Percentiles rank a stretch among this genome's conserved stretches.
These are phyloP conservation scores for Philypnodon macrostomus DNA, from an alignment of 2,797 vertebrate genomes.

Conservation along the genomic window DNA sequence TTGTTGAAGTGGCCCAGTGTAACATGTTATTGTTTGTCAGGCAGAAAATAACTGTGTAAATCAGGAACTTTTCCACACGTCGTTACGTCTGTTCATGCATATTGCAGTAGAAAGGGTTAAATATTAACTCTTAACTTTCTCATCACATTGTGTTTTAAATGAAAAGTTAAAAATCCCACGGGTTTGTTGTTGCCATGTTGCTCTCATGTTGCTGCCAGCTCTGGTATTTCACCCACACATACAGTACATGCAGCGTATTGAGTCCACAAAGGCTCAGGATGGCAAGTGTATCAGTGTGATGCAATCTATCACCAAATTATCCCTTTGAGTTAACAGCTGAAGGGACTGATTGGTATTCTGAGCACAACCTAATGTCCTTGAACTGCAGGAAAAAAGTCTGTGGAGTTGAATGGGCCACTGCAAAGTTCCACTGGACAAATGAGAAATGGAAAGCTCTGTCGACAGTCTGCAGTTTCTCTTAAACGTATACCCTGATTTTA, in stretches of 20 bases:
- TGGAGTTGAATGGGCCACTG: slow-evolving; percentile 58
- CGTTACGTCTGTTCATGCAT: slow-evolving; percentile 64
- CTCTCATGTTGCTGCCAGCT: slow-evolving; percentile 50
- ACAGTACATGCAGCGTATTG: slow-evolving; percentile 34
- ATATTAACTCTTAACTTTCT: slow-evolving; percentile 75
- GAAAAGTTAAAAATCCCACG: slow-evolving; percentile 54
- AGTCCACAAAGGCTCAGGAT: slow-evolving; percentile 27
- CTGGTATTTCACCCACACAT: slow-evolving; percentile 58
- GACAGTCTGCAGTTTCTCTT: slow-evolving; percentile 3
- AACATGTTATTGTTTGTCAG: slow-evolving; percentile 36
- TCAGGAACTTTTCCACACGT: slow-evolving; percentile 61
- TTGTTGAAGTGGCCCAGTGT: neutral
- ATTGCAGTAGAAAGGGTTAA: slow-evolving; percentile 63
- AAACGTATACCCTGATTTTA: too few species aligned
- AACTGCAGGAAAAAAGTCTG: slow-evolving; percentile 65
- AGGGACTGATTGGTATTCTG: slow-evolving; percentile 79
- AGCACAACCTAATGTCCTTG: slow-evolving; percentile 77
- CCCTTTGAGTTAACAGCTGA: slow-evolving; percentile 54
- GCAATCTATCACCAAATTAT: slow-evolving; percentile 57
- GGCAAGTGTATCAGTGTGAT: slow-evolving; percentile 42
- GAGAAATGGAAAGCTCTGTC: slow-evolving; percentile 49
- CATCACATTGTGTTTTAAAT: slow-evolving; percentile 58
- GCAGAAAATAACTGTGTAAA: slow-evolving; percentile 54
- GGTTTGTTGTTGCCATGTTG: slow-evolving; percentile 62
- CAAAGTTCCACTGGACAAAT: slow-evolving; percentile 54